Conservation (phyloP, 2,888 invertebrate species). For the Leucophenga montana region DNA sequence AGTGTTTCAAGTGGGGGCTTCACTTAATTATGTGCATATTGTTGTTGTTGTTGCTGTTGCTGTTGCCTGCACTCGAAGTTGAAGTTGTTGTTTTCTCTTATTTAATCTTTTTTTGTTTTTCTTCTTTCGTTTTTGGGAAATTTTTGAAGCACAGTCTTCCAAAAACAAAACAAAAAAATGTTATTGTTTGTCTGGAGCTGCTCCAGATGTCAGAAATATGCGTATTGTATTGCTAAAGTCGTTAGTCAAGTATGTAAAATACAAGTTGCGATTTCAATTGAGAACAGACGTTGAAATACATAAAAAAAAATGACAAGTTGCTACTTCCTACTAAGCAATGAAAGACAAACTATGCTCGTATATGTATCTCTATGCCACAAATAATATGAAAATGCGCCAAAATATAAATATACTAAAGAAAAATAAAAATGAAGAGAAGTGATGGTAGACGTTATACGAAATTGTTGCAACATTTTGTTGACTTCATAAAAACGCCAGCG, state of each 20-base stretch:
- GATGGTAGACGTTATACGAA: background rate
- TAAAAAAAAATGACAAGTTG: slow-evolving; percentile 35
- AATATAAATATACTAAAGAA: slow-evolving; percentile 6
- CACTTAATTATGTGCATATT: slow-evolving; percentile 48
- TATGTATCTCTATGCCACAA: no score
- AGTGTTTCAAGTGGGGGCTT: slow-evolving; percentile 35
- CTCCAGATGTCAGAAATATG: slow-evolving; percentile 69
- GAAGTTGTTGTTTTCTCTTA: background rate
- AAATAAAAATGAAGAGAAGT: slow-evolving; percentile 1
- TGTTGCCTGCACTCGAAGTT: slow-evolving; percentile 1
- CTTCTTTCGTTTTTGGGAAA: slow-evolving; percentile 21
- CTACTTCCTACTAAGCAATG: slow-evolving; percentile 40
- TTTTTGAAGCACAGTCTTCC: slow-evolving; percentile 17
- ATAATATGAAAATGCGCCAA: background rate
- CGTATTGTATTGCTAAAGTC: slow-evolving; percentile 35
- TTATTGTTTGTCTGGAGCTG: slow-evolving; percentile 26
- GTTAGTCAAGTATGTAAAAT: background rate
- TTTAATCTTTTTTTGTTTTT: slow-evolving; percentile 36
- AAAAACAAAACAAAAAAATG: slow-evolving; percentile 33
- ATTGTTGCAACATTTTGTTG: slow-evolving; percentile 29
- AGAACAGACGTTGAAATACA: slow-evolving; percentile 36
- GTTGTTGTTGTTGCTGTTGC: background rate
- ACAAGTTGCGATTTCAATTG: slow-evolving; percentile 55
- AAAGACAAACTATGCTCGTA: no score
- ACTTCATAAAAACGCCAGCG: slow-evolving; percentile 30